Evolutionary conservation across 1,140 invertebrate species (phyloP).

Genomic region (Drosophila lacteicornis): DNA sequence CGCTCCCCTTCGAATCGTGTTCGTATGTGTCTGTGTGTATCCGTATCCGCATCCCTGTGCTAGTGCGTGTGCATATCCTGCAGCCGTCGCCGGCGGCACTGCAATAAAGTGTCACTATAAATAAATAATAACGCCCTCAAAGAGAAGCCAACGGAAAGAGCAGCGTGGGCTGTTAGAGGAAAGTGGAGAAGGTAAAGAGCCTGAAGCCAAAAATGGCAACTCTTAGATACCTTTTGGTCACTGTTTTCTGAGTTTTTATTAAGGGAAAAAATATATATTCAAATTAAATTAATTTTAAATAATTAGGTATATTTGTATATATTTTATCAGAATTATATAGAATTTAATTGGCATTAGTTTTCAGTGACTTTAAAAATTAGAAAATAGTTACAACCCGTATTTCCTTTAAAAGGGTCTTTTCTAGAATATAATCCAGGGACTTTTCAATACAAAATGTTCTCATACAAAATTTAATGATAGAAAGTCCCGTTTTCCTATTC

Average conservation of each 20-base stretch:
- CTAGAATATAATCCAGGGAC: no score
- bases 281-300: no score
- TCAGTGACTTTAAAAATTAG: no score
- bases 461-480: no score
- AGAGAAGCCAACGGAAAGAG: constrained; percentile 27
- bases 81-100: constrained; percentile 60
- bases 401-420: no score
- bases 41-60: constrained; percentile 21
- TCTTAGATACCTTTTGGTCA: not conserved
- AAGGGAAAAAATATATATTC: not conserved
- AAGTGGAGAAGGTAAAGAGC: not conserved
- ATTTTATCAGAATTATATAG: no score
- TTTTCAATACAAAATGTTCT: no score
- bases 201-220: not conserved
- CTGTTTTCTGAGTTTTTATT: not conserved
- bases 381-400: no score
- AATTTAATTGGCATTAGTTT: no score
- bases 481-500: not conserved
- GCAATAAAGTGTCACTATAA: constrained; percentile 83
- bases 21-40: constrained; percentile 11
- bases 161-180: not conserved
- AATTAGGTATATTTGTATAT: no score
- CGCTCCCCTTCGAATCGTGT: not conserved
- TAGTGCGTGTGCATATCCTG: constrained; percentile 67
- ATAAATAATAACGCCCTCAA: constrained; percentile 83